phyloP scores from a whole-genome alignment of 2,113 vertebrate species.

The Beaufortia kweichowensis region DNA sequence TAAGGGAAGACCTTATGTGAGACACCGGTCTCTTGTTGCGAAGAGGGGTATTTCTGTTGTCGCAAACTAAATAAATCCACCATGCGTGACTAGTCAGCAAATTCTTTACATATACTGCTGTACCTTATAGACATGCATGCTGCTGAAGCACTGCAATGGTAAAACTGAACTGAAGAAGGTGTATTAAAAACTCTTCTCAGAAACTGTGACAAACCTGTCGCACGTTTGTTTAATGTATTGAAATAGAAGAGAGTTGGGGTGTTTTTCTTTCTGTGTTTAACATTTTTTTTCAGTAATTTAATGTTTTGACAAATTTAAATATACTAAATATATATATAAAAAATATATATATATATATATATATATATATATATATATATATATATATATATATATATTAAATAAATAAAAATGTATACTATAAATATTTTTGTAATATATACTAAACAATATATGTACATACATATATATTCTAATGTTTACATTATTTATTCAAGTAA shows the following conservation, averaged over 20 bases:
- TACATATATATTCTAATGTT: not conserved
- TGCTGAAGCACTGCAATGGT: slow-evolving; percentile 11
- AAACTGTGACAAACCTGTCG: not conserved
- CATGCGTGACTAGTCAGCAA: slow-evolving; percentile 52
- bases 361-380: not conserved
- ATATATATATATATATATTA: not conserved
- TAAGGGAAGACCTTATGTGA: not conserved
- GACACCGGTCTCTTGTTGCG: slow-evolving; percentile 50
- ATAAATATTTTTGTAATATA: too few species aligned
- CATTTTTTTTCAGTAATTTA: not conserved
- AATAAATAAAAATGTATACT: too few species aligned
- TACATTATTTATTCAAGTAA: too few species aligned
- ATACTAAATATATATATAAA: too few species aligned
- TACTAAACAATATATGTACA: too few species aligned
- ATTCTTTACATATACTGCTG: slow-evolving; percentile 51
- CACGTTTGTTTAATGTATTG: too few species aligned
- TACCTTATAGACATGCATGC: not conserved
- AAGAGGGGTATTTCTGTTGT: slow-evolving; percentile 53
- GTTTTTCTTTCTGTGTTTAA: not conserved
- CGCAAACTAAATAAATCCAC: slow-evolving; percentile 59
- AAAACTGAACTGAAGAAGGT: not conserved
- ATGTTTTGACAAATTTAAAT: not conserved
- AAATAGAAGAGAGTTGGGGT: not conserved
- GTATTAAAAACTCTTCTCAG: not conserved
- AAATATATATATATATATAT: too few species aligned